These are phyloP conservation scores for Rhopalosiphum nymphaeae DNA, from an alignment of 2,888 invertebrate species.

Conservation along the genomic window DNA sequence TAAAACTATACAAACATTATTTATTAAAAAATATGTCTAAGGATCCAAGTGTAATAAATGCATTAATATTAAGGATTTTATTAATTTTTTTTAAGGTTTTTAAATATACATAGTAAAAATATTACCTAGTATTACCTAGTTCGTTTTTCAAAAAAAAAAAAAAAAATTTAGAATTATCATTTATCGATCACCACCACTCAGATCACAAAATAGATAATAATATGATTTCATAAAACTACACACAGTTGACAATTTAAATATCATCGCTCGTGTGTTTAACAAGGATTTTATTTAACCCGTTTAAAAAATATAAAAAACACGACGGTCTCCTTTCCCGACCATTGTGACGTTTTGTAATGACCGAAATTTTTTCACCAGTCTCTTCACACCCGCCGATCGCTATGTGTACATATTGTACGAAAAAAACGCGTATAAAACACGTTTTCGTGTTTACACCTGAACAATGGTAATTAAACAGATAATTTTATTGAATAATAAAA, in stretches of 20 bases:
- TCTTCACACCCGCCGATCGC: background rate
- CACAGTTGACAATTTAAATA: background rate
- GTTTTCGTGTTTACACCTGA: conserved; percentile 31
- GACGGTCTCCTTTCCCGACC: background rate
- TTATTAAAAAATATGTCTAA: too few relatives aligned
- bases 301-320: background rate
- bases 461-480: conserved; percentile 30
- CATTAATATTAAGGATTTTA: too few relatives aligned
- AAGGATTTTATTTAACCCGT: background rate
- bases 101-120: too few relatives aligned
- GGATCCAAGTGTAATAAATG: too few relatives aligned
- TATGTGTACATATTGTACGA: background rate
- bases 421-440: background rate
- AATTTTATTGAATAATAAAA: conserved; percentile 33
- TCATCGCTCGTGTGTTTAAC: background rate
- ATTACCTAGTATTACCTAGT: too few relatives aligned
- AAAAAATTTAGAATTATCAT: background rate
- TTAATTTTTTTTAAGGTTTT: too few relatives aligned
- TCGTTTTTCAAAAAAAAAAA: too few relatives aligned
- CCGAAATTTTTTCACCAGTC: background rate
- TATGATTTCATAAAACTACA: background rate
- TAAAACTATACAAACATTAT: too few relatives aligned
- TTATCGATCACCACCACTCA: background rate
- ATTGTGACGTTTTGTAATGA: background rate
- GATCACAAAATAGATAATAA: background rate